These are phyloP conservation scores for Streptopelia turtur DNA, from an alignment of 2,797 vertebrate genomes.

Conservation along the genomic window DNA sequence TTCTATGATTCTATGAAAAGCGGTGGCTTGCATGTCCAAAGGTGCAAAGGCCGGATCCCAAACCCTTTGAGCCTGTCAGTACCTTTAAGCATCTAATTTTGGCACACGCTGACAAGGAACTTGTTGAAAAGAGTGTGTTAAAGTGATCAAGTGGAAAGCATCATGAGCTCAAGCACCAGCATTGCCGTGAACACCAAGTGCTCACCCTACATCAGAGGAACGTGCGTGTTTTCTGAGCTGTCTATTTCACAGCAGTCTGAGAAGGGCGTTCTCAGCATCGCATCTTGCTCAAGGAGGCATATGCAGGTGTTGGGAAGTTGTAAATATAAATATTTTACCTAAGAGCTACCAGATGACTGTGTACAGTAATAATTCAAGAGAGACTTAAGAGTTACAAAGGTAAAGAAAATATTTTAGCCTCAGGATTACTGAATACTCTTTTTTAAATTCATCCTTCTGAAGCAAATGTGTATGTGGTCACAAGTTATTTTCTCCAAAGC, in stretches of 20 bases:
- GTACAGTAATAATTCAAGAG: background rate
- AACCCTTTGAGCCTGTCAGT: background rate
- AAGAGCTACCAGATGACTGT: background rate
- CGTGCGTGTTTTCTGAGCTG: background rate
- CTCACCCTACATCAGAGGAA: background rate
- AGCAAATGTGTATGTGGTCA: background rate
- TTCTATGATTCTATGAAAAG: background rate
- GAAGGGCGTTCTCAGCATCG: background rate
- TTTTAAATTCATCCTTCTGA: background rate
- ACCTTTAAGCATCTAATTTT: background rate
- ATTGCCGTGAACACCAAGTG: background rate
- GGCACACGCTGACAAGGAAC: background rate
- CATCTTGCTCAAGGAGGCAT: background rate
- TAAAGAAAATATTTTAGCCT: background rate
- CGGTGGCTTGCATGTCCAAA: background rate
- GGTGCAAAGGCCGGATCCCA: background rate
- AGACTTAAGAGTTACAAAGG: background rate
- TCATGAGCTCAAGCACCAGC: fast-evolving
- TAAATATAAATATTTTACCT: background rate
- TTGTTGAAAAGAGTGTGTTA: background rate
- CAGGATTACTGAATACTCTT: background rate
- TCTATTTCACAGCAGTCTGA: background rate
- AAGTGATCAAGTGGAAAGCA: background rate
- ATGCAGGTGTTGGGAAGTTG: background rate
- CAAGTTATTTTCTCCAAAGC: background rate